Base-by-base conservation (phyloP, 2,888 invertebrate species). In the Dimorphilus gyrociliatus region DNA sequence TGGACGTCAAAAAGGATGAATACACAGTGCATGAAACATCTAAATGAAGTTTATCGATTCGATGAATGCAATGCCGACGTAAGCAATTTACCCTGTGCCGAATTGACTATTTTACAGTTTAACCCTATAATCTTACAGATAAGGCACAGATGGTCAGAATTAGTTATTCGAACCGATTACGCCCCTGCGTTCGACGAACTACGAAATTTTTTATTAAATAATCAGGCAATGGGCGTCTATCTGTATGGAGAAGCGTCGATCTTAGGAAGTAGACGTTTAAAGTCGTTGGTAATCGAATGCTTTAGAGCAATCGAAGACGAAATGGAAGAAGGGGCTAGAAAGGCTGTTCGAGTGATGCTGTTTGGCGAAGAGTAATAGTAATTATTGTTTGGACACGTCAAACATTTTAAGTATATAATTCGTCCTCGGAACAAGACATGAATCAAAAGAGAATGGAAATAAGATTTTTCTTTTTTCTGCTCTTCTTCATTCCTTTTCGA, bases 221-320 rank as follows among this genome's bases (percentile, higher is more conserved):
- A 63, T 42, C 59, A 60, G 59, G 55, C 53, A 1, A 56, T 65
- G 60, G 65, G 64, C 19, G 57, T 64, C n/a, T 65, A 64, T 38
- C 41, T 65, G 27, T 65, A 58, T 45, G 64, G 63, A 5, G 63
- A 64, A 35, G 38, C 63, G 19, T 50, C 60, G 31, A 47, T 60
- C n/a, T 52, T 55, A 4, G 44, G 39, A 19, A 41, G 40, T 30
- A 33, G 23, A 12, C 23, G 26, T n/a, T 44, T 46, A 19, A 37
- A 40, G 13, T 21, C 35, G 3, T 21, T 53, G 16, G 55, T 54
- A 3, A 37, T 40, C 21, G 35, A 45, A 8, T 41, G 44, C 24
- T 58, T 48, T 39, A 30, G 33, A 14, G 26, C 27, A 16, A 30
- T 55, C 3, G 40, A 45, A 28, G 26, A 37, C 6, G 44, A 48